These are phyloP conservation scores for Meandrusa payeni DNA, from an alignment of 2,888 invertebrate genomes.

Conservation along the genomic window DNA sequence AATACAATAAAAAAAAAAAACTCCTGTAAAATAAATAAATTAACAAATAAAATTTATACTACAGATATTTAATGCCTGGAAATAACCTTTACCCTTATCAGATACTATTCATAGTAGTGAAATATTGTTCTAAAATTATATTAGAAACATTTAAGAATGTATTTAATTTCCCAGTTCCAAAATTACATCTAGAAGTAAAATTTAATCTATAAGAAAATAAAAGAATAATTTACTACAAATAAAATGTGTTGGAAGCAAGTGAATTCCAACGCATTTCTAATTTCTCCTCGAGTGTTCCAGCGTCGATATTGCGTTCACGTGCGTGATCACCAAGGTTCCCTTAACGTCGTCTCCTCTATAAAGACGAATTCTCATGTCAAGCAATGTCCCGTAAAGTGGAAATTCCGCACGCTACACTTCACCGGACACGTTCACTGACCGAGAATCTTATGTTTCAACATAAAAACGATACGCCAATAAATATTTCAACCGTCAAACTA, in stretches of 20 bases:
- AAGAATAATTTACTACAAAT: too few relatives aligned
- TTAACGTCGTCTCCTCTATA: slow-evolving; percentile 24
- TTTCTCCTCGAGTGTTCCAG: slow-evolving; percentile 4
- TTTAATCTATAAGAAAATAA: too few relatives aligned
- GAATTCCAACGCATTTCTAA: slow-evolving; percentile 3
- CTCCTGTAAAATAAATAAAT: too few relatives aligned
- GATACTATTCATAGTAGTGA: too few relatives aligned
- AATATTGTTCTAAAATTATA: too few relatives aligned
- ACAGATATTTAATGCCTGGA: too few relatives aligned
- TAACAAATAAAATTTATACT: too few relatives aligned
- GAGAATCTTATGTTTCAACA: slow-evolving; percentile 46
- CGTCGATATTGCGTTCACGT: slow-evolving; percentile 10
- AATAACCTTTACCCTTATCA: too few relatives aligned
- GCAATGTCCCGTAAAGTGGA: slow-evolving; percentile 53
- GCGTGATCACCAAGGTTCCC: not conserved
- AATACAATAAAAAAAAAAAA: too few relatives aligned
- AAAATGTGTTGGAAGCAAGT: too few relatives aligned
- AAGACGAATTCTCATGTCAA: slow-evolving; percentile 44
- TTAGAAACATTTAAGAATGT: not conserved
- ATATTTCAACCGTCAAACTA: slow-evolving; percentile 36
- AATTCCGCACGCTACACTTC: slow-evolving; percentile 53
- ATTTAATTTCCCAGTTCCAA: too few relatives aligned
- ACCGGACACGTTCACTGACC: slow-evolving; percentile 48
- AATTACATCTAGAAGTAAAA: too few relatives aligned
- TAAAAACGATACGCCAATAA: slow-evolving; percentile 53